Evolutionary conservation across 1,140 invertebrate genomes (phyloP).

Genomic region (Cyrtorhinus lividipennis): DNA sequence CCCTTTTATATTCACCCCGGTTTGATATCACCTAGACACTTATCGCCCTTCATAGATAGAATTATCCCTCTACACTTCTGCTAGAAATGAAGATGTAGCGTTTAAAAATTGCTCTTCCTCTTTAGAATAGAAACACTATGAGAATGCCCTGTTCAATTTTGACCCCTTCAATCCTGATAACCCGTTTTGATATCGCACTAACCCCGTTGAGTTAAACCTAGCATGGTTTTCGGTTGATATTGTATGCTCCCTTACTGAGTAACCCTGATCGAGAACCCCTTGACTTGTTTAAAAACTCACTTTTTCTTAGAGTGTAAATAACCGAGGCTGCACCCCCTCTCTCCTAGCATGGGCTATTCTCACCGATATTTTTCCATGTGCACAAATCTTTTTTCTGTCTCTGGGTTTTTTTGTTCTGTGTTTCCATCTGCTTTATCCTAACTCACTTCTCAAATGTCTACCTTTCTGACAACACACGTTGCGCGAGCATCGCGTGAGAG

Average conservation of each 20-base stretch:
- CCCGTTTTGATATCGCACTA: constrained; percentile 22
- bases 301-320: constrained; percentile 6
- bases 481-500: background rate
- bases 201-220: background rate
- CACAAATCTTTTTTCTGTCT: constrained; percentile 14
- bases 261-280: background rate
- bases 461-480: constrained; percentile 5
- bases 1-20: too few species aligned
- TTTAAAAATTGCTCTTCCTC: too few species aligned
- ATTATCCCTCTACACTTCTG: too few species aligned
- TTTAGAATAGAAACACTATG: too few species aligned
- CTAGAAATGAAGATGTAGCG: too few species aligned
- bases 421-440: constrained; percentile 16
- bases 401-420: constrained; percentile 12
- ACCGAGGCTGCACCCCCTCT: background rate
- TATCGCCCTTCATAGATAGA: too few species aligned
- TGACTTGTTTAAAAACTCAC: background rate
- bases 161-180: background rate
- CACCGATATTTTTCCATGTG: constrained; percentile 11
- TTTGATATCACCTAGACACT: too few species aligned
- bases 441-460: constrained; percentile 11
- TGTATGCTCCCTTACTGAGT: background rate
- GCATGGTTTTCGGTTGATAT: background rate
- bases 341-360: constrained; percentile 19
- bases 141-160: background rate